phyloP scores from a whole-genome alignment of 2,113 vertebrate genomes.

The Podarcis muralis region DNA sequence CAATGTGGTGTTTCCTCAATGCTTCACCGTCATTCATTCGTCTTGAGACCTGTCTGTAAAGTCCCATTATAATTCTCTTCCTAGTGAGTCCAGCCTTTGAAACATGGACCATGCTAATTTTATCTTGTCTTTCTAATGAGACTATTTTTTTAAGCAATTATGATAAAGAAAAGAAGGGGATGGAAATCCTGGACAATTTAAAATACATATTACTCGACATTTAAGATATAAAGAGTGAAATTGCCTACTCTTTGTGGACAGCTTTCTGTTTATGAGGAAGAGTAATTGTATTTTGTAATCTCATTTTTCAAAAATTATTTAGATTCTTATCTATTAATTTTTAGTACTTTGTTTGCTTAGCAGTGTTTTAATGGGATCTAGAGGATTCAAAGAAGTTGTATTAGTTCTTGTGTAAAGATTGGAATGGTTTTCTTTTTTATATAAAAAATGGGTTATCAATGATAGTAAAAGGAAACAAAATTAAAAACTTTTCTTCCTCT shows the following conservation, averaged over 20 bases:
- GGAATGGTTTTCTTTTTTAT: conserved; percentile 3
- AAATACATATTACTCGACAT: conserved; percentile 20
- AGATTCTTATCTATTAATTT: conserved; percentile 46
- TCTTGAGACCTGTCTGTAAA: conserved; percentile 4
- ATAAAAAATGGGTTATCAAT: conserved; percentile 3
- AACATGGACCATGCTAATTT: conserved; percentile 13
- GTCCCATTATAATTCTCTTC: conserved; percentile 26
- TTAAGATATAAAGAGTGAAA: conserved; percentile 29
- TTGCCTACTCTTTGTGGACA: conserved; percentile 34
- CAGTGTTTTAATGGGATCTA: background rate
- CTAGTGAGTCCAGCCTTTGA: conserved; percentile 27
- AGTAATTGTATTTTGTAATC: conserved; percentile 22
- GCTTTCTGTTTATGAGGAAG: conserved; percentile 20
- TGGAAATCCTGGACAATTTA: conserved; percentile 24
- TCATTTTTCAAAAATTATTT: conserved; percentile 29
- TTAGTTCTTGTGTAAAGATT: conserved; percentile 10
- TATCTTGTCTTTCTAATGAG: conserved; percentile 41
- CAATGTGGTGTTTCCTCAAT: conserved; percentile 9
- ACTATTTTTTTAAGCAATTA: conserved; percentile 46
- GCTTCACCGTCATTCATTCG: conserved; percentile 6
- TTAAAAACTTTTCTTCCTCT: background rate
- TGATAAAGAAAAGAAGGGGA: conserved; percentile 26
- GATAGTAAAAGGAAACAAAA: background rate
- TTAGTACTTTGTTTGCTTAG: conserved; percentile 40
- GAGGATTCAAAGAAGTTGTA: conserved; percentile 25